Percentiles rank a stretch among this genome's conserved stretches.
Conservation (phyloP, 2,113 vertebrate species). For the Psilopsiagon aymara region DNA sequence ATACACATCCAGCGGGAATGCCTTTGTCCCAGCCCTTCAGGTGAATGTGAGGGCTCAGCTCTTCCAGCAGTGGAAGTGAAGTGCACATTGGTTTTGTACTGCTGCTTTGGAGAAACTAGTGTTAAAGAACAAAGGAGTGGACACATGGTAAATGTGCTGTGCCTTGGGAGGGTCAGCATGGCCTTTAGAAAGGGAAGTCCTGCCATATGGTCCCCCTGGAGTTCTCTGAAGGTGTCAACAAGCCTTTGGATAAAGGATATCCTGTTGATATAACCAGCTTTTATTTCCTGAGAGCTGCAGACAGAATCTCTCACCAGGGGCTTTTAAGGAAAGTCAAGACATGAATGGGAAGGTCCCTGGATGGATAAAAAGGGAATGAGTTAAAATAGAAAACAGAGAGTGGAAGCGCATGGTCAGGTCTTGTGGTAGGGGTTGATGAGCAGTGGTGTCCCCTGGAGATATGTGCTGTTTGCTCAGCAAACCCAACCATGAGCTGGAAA, state of each 20-base stretch:
- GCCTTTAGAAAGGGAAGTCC: conserved; percentile 42
- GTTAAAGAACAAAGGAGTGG: background rate
- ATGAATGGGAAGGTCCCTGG: background rate
- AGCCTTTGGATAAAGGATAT: conserved; percentile 65
- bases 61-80: background rate
- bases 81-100: background rate
- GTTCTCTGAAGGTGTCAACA: conserved; percentile 60
- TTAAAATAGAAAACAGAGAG: background rate
- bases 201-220: conserved; percentile 5
- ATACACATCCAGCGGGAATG: background rate
- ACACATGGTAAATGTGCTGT: background rate
- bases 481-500: background rate
- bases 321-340: conserved; percentile 36
- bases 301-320: conserved; percentile 41
- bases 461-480: background rate
- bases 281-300: conserved; percentile 54
- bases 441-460: background rate
- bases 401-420: background rate
- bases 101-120: background rate
- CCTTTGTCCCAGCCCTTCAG: background rate
- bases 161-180: background rate
- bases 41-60: background rate
- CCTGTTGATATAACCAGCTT: conserved; percentile 64
- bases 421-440: background rate
- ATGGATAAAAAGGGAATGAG: background rate